Conservation (phyloP, 2,888 invertebrate species). For the Hipparchia sbordonii region DNA sequence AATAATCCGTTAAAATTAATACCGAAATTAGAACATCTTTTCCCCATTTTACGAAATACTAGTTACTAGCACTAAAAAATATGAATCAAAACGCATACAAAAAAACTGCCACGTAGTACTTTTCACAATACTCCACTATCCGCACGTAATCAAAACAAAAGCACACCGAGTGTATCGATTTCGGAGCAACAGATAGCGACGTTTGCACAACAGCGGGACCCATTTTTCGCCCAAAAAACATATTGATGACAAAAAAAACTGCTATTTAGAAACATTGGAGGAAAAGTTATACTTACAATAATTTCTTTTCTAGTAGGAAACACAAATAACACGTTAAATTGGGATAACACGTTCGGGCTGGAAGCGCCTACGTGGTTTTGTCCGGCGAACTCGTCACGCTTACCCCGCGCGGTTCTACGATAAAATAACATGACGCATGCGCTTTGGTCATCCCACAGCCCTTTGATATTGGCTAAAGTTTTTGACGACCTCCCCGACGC, state of each 20-base stretch:
- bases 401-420: slow-evolving; percentile 16
- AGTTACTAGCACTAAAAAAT: background rate
- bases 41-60: background rate
- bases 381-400: slow-evolving; percentile 44
- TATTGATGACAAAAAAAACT: background rate
- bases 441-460: slow-evolving; percentile 27
- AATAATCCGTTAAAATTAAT: too few relatives aligned
- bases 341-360: background rate
- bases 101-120: slow-evolving; percentile 39
- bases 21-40: too few relatives aligned
- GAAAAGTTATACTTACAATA: slow-evolving; percentile 21
- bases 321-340: background rate
- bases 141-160: slow-evolving; percentile 61
- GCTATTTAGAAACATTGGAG: background rate
- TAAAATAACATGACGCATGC: slow-evolving; percentile 36
- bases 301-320: background rate
- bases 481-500: too few relatives aligned
- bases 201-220: background rate
- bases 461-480: slow-evolving; percentile 26
- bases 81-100: background rate
- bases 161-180: slow-evolving; percentile 61
- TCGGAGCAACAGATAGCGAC: slow-evolving; percentile 58
- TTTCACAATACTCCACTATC: slow-evolving; percentile 32
- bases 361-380: slow-evolving; percentile 27
- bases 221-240: background rate